phyloP scores from a whole-genome alignment of 1,140 invertebrate species.

The Cepaea nemoralis region DNA sequence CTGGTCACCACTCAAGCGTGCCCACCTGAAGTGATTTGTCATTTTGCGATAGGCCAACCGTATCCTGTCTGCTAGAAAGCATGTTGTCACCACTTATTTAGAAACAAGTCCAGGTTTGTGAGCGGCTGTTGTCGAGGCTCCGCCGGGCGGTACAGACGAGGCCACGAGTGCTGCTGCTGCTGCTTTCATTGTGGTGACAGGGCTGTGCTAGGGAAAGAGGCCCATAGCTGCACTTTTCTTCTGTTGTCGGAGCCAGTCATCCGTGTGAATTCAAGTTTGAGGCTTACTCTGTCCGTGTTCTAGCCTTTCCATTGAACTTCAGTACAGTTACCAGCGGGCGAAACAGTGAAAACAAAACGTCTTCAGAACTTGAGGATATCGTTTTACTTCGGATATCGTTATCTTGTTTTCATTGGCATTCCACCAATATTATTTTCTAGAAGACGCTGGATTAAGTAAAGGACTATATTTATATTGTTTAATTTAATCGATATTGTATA shows the following conservation, averaged over 20 bases:
- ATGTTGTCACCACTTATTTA: conserved; percentile 16
- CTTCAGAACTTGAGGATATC: too few species aligned
- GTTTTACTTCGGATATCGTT: too few species aligned
- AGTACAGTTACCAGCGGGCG: too few species aligned
- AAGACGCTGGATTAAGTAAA: too few species aligned
- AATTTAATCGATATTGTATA: too few species aligned
- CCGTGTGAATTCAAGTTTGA: too few species aligned
- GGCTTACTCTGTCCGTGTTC: too few species aligned
- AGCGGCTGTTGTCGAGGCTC: background rate
- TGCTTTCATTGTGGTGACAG: background rate
- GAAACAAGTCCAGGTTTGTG: background rate
- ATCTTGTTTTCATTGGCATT: too few species aligned
- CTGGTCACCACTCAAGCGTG: conserved; percentile 15
- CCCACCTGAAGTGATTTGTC: conserved; percentile 3
- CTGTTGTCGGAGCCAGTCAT: background rate
- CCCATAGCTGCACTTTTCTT: background rate
- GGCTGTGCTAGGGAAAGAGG: background rate
- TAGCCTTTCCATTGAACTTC: too few species aligned
- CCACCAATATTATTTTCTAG: too few species aligned
- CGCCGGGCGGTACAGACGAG: background rate
- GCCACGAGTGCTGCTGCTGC: background rate
- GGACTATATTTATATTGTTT: too few species aligned
- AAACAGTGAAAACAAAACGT: too few species aligned
- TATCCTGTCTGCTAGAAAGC: background rate
- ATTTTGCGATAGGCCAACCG: background rate